Base-by-base conservation (phyloP, 2,888 invertebrate genomes). In the Nephrotoma flavescens region DNA sequence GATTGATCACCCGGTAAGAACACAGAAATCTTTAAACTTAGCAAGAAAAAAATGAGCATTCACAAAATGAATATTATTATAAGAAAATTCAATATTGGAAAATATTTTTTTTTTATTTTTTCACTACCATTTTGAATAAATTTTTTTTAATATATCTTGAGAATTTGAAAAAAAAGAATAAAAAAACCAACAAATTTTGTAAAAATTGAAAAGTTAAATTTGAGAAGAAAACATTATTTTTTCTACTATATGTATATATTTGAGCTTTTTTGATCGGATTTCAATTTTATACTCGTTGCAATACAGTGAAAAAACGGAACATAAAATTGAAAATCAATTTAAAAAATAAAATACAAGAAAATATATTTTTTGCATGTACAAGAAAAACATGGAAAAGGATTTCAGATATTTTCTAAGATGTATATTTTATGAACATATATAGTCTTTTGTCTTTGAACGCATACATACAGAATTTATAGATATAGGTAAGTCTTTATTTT, bases 381-480 rank as follows among this genome's bases (percentile, higher is more conserved):
- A 71, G 12, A 42, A 85, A n/a, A 44, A 85, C 85, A 85, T 85
- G 85, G n/a, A 44, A 85, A 85, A 85, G 85, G 71, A 71, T 71
- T 71, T 71, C 19, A 71, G 71, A 71, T 71, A 71, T 71, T 71
- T 71, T 31, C 71, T 71, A 71, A 71, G 71, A 71, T 71, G 52
- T 52, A 52, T 3, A 31, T 52, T 52, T 52, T 52, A 52, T 52
- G 71, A 71, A 71, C 31, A 71, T 71, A 71, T 9, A 31, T 19
- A 71, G 71, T 31, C 71, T 19, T 71, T 71, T 71, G 19, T 31
- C 31, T 15, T 11, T 71, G 19, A 44, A 3, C 31, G 31, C 31
- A 4, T 31, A 11, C 71, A 71, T 12, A 71, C 71, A 71, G 71
- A 71, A 31, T 71, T 71, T 71, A 71, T 71, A 71, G 71, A 71